A percentile compares a stretch with the other conserved stretches of the same genome.
These are phyloP conservation scores for Cathartes aura DNA, from an alignment of 2,113 vertebrate species.

Conservation along the genomic window DNA sequence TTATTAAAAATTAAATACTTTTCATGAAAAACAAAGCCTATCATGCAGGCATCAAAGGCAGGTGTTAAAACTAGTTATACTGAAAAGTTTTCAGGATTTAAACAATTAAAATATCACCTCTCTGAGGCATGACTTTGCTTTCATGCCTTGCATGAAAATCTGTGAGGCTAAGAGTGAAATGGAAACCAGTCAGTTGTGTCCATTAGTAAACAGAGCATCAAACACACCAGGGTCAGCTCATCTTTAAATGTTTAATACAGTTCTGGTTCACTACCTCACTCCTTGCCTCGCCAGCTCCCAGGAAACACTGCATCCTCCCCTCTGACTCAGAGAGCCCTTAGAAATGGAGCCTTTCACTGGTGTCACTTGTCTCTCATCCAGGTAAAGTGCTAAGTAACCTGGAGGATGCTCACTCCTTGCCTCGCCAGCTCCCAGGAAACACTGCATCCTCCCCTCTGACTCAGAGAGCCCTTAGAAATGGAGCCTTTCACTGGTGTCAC, in stretches of 20 bases:
- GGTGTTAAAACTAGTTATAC: not conserved
- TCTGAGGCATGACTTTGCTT: not conserved
- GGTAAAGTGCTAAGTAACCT: constrained; percentile 51
- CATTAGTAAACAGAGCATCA: constrained; percentile 11
- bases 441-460: no score
- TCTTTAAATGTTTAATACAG: constrained; percentile 35
- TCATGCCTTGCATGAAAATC: not conserved
- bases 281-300: not conserved
- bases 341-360: constrained; percentile 45
- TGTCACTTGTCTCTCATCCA: constrained; percentile 53
- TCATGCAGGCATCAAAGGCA: not conserved
- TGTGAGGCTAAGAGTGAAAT: not conserved
- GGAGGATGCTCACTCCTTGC: no score
- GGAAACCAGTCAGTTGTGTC: not conserved
- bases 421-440: no score
- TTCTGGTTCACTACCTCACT: not conserved
- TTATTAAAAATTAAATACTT: not conserved
- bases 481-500: constrained; percentile 45
- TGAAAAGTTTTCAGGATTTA: not conserved
- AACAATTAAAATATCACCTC: not conserved
- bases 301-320: not conserved
- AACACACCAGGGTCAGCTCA: constrained; percentile 4
- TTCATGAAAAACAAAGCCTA: not conserved
- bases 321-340: constrained; percentile 48
- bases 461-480: constrained; percentile 61